These are phyloP conservation scores for Xylocopa sonorina DNA, from an alignment of 1,140 invertebrate species.

Conservation along the genomic window DNA sequence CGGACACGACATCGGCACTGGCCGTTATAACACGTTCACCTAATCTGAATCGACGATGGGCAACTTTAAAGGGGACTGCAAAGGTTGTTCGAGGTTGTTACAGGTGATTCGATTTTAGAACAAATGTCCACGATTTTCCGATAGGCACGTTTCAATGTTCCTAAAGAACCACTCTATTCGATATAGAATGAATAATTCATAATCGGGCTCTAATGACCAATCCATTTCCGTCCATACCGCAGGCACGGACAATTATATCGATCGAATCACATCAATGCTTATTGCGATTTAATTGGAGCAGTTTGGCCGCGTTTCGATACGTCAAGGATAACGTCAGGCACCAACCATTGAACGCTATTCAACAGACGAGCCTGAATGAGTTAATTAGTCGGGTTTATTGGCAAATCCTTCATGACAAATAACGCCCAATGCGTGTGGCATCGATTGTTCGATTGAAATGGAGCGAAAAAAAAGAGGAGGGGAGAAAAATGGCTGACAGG, in stretches of 20 bases:
- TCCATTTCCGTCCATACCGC: background rate
- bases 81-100: background rate
- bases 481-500: background rate
- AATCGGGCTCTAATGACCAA: background rate
- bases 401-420: slow-evolving; percentile 7
- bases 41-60: background rate
- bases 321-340: slow-evolving; percentile 54
- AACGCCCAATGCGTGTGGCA: slow-evolving; percentile 3
- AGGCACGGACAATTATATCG: slow-evolving; percentile 13
- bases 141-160: no score
- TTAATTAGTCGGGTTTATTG: slow-evolving; percentile 42
- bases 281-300: slow-evolving; percentile 42
- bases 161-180: background rate
- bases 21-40: slow-evolving; percentile 5
- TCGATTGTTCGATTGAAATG: background rate
- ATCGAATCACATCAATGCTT: slow-evolving; percentile 39
- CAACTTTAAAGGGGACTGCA: background rate
- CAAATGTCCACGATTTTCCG: no score
- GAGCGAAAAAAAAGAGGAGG: background rate
- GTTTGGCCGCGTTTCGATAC: slow-evolving; percentile 37
- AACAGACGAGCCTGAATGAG: slow-evolving; percentile 37
- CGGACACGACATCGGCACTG: slow-evolving; percentile 6
- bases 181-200: background rate
- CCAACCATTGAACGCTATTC: slow-evolving; percentile 29
- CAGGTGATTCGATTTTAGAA: background rate